phyloP scores from a whole-genome alignment of 2,797 vertebrate species.

The Coregonus sp. region DNA sequence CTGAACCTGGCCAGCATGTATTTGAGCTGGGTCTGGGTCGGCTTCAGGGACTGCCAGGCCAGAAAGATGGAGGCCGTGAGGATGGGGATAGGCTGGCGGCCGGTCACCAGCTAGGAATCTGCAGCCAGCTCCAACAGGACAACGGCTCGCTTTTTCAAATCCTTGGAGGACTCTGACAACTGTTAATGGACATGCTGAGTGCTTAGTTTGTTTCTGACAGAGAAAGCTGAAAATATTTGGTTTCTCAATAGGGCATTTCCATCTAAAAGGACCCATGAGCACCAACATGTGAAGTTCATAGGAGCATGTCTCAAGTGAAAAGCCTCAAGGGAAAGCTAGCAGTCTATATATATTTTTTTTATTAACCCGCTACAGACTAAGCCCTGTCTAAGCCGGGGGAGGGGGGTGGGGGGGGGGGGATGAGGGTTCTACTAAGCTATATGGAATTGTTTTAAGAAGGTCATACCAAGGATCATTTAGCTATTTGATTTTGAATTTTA shows the following conservation, averaged over 20 bases:
- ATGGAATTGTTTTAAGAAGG: too few relatives aligned
- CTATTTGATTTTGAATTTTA: too few relatives aligned
- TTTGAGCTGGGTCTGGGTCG: constrained; percentile 72
- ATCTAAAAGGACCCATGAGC: too few relatives aligned
- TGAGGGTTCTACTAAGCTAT: too few relatives aligned
- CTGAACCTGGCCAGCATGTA: constrained; percentile 83
- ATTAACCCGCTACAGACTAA: too few relatives aligned
- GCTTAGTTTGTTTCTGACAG: constrained; percentile 80
- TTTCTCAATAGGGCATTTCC: background rate
- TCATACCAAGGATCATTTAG: too few relatives aligned
- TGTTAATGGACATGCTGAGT: constrained; percentile 56
- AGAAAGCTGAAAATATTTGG: constrained; percentile 9
- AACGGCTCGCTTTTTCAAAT: constrained; percentile 77
- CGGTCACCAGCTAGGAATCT: constrained; percentile 89
- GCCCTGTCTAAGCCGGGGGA: too few relatives aligned
- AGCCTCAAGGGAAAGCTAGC: too few relatives aligned
- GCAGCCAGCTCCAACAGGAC: constrained; percentile 86
- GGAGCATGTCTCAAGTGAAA: too few relatives aligned
- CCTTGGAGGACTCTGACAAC: constrained; percentile 74
- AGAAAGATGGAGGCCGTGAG: constrained; percentile 83
- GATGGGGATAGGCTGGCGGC: constrained; percentile 85
- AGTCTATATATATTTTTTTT: too few relatives aligned
- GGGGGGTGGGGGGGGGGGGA: too few relatives aligned
- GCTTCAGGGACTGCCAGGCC: constrained; percentile 89
- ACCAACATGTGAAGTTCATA: too few relatives aligned